Evolutionary conservation across 2,888 invertebrate species (phyloP).

Genomic region (Drosophila neotestacea): DNA sequence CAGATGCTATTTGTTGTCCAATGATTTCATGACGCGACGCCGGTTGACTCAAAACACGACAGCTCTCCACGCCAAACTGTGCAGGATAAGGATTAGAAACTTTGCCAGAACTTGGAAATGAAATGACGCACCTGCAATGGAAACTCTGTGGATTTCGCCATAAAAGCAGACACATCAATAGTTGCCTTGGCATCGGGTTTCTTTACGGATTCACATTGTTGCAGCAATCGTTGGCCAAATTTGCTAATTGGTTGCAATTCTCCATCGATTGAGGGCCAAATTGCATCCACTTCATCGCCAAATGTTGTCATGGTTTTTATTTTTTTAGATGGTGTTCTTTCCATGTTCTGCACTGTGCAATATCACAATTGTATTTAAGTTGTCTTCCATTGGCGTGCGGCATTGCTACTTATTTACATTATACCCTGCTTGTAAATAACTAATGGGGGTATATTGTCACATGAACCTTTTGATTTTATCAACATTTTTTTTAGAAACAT

Average conservation of each 20-base stretch:
- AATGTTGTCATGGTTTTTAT: conserved; percentile 68
- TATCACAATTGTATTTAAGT: conserved; percentile 51
- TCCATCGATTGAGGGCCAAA: conserved; percentile 55
- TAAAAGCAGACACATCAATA: conserved; percentile 61
- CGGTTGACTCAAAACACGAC: conserved; percentile 79
- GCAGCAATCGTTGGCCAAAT: conserved; percentile 67
- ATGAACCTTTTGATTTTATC: conserved; percentile 1
- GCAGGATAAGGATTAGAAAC: not conserved
- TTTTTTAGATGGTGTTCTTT: not conserved
- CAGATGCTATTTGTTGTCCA: conserved; percentile 85
- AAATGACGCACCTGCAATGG: conserved; percentile 71
- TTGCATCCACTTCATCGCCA: conserved; percentile 73
- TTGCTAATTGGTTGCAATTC: conserved; percentile 35
- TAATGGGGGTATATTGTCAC: not conserved
- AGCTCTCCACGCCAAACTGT: conserved; percentile 83
- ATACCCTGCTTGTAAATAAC: not conserved
- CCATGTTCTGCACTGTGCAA: conserved; percentile 9
- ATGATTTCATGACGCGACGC: conserved; percentile 68
- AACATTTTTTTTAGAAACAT: not conserved
- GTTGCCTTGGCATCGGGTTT: conserved; percentile 59
- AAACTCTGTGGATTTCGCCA: conserved; percentile 70
- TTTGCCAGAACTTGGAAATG: not conserved
- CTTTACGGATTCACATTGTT: conserved; percentile 60
- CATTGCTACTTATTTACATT: conserved; percentile 27
- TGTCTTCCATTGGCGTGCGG: not conserved